Conservation (phyloP, 2,113 vertebrate species). For the Silurus asotus region DNA sequence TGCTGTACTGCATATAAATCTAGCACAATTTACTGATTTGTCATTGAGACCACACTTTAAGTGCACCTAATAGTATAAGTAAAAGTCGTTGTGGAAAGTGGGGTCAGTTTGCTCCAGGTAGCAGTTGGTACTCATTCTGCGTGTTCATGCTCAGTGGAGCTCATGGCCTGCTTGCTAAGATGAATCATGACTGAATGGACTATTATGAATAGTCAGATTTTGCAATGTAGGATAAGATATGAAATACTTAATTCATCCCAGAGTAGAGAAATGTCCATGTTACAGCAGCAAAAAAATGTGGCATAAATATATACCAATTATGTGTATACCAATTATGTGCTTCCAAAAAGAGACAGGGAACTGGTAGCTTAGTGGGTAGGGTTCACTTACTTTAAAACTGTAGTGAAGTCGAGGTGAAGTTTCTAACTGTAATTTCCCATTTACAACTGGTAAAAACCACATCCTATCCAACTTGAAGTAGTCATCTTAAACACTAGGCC, state of each 20-base stretch:
- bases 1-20: neutral
- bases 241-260: neutral
- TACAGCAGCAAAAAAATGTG: no score
- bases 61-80: neutral
- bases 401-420: neutral
- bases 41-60: neutral
- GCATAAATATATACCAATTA: no score
- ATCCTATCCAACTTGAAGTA: neutral
- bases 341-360: no score
- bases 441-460: neutral
- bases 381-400: neutral
- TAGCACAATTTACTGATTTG: no score
- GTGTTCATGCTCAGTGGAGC: neutral
- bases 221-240: neutral
- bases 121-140: neutral
- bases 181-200: neutral
- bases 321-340: no score
- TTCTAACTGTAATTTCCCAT: neutral
- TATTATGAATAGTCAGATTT: neutral
- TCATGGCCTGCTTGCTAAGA: neutral
- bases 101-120: neutral
- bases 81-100: neutral
- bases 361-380: no score
- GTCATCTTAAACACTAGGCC: neutral
- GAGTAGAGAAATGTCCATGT: no score